These are phyloP conservation scores for Gastracanthus pulcherrimus DNA, from an alignment of 2,888 invertebrate species.

Conservation along the genomic window DNA sequence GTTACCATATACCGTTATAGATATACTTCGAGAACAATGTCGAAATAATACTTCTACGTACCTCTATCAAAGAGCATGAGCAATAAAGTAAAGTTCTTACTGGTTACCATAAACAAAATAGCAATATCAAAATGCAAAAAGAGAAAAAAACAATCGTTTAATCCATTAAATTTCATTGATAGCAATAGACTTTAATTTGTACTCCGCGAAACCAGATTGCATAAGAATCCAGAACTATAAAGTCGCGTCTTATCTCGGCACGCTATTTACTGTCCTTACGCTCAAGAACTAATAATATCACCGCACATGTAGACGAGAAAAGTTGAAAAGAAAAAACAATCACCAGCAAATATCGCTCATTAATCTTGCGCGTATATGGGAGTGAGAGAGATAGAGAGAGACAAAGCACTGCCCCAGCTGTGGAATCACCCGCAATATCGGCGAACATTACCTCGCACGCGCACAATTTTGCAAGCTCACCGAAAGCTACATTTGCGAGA, in stretches of 20 bases:
- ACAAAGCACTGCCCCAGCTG: background rate
- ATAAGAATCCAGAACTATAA: conserved; percentile 43
- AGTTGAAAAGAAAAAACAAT: background rate
- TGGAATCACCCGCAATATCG: conserved; percentile 11
- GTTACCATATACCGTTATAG: background rate
- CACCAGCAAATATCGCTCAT: conserved; percentile 2
- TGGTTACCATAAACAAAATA: background rate
- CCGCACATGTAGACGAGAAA: background rate
- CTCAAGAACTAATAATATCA: conserved; percentile 35
- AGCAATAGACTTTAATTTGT: background rate
- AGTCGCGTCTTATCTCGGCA: conserved; percentile 30
- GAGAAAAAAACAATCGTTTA: background rate
- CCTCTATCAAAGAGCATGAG: background rate
- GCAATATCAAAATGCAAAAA: background rate
- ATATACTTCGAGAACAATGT: background rate
- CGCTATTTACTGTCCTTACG: background rate
- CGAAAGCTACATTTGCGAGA: conserved; percentile 13
- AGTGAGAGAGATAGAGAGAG: background rate
- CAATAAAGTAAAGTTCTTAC: background rate
- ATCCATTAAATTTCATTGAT: conserved; percentile 3
- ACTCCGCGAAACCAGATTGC: conserved; percentile 17
- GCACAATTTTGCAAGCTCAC: conserved; percentile 20
- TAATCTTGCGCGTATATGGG: conserved; percentile 8
- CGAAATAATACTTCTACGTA: background rate
- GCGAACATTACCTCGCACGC: conserved; percentile 8